Percentiles rank a stretch among this genome's conserved stretches.
phyloP scores from a whole-genome alignment of 2,113 vertebrate genomes.

The Poeciliopsis retropinna region DNA sequence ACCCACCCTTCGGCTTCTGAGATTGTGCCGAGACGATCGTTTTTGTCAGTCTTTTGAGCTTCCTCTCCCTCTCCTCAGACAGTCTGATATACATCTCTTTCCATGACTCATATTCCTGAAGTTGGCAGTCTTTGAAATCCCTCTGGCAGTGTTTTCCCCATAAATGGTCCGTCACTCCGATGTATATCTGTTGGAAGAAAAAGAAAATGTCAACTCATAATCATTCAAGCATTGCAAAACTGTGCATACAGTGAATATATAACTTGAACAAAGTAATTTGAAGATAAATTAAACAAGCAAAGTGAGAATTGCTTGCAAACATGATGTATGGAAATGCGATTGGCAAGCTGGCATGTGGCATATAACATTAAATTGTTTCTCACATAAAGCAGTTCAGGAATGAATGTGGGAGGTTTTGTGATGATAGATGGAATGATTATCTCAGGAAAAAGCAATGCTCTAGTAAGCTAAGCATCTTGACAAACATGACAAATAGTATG shows the following conservation, averaged over 20 bases:
- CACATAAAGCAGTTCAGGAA: background rate
- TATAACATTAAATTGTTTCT: background rate
- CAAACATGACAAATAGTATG: background rate
- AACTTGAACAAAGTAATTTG: background rate
- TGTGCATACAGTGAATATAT: background rate
- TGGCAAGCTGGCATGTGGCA: background rate
- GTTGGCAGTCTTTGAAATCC: conserved; percentile 82
- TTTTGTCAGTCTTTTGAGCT: conserved; percentile 84
- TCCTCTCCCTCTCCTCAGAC: conserved; percentile 84
- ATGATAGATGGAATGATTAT: background rate
- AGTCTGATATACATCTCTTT: conserved; percentile 87
- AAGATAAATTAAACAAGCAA: background rate
- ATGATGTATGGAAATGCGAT: background rate
- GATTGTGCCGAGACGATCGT: conserved; percentile 85
- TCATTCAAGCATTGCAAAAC: background rate
- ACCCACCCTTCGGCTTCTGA: conserved; percentile 85
- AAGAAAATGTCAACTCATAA: background rate
- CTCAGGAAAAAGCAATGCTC: background rate
- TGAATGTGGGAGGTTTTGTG: background rate
- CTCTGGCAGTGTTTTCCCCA: conserved; percentile 87
- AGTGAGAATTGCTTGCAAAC: background rate
- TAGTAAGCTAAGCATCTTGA: background rate
- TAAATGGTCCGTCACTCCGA: conserved; percentile 82
- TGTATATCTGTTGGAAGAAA: conserved; percentile 73
- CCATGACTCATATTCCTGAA: conserved; percentile 87